A percentile compares a stretch with the other conserved stretches of the same genome.
Conservation (phyloP, 1,140 invertebrate genomes). For the Drosophila yakuba region DNA sequence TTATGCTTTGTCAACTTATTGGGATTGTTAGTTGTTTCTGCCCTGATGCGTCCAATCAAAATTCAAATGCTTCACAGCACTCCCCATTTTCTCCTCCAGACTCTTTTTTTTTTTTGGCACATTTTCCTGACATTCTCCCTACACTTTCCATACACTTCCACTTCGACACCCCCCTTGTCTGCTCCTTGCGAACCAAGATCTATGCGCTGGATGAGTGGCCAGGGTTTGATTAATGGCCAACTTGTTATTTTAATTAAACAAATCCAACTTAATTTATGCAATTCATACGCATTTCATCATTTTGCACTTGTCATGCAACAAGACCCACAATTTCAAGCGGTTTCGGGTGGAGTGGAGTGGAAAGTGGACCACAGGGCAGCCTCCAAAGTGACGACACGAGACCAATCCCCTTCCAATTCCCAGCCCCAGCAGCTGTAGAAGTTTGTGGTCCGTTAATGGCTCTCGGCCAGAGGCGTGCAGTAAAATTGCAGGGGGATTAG, state of each 20-base stretch:
- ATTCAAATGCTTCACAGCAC: conserved; percentile 62
- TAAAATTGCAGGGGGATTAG: background rate
- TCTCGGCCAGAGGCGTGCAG: conserved; percentile 19
- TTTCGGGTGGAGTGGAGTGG: background rate
- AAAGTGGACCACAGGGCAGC: conserved; percentile 38
- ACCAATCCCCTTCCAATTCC: conserved; percentile 37
- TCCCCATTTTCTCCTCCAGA: conserved; percentile 1
- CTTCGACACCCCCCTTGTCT: background rate
- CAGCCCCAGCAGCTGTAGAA: conserved; percentile 39
- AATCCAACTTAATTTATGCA: conserved; percentile 81
- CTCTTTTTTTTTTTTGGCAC: background rate
- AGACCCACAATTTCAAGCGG: conserved; percentile 28
- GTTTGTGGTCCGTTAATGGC: conserved; percentile 49
- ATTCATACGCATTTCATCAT: conserved; percentile 82
- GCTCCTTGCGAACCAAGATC: background rate
- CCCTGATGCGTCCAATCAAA: conserved; percentile 75
- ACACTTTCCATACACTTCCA: no score
- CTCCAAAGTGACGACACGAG: conserved; percentile 14
- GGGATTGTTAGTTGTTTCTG: conserved; percentile 55
- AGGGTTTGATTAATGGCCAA: conserved; percentile 72
- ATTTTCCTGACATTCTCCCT: conserved; percentile 11
- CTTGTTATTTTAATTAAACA: conserved; percentile 80
- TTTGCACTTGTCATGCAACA: conserved; percentile 79
- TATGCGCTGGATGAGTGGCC: conserved; percentile 23
- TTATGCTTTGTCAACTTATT: conserved; percentile 43